These are phyloP conservation scores for Lycocerus yunnanus DNA, from an alignment of 2,888 invertebrate species.

Conservation along the genomic window DNA sequence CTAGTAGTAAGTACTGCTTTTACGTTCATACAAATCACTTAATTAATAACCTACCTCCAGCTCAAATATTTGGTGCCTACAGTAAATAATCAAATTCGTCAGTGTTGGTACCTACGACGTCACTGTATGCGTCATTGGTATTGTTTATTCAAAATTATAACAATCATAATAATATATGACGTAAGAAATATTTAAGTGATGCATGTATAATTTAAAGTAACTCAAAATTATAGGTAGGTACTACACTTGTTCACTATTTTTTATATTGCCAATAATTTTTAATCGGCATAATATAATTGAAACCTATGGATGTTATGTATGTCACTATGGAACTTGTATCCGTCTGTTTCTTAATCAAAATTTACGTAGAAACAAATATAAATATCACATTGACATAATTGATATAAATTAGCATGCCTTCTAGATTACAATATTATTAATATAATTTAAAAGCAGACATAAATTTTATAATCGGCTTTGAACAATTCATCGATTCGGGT, in stretches of 20 bases:
- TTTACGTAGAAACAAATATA: neutral
- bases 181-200: conserved; percentile 11
- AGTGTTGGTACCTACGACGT: conserved; percentile 28
- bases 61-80: neutral
- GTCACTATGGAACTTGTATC: neutral
- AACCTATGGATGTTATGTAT: neutral
- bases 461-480: neutral
- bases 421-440: neutral
- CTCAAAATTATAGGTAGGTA: neutral
- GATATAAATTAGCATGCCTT: neutral
- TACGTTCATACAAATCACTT: neutral
- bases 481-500: neutral
- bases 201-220: neutral
- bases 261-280: neutral
- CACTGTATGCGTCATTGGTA: conserved; percentile 25
- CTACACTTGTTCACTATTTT: too few species aligned
- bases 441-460: too few species aligned
- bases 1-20: neutral
- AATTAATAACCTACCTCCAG: conserved; percentile 11
- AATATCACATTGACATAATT: neutral
- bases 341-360: neutral
- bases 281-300: neutral
- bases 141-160: conserved; percentile 26
- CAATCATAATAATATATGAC: conserved; percentile 22
- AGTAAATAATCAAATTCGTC: conserved; percentile 22